phyloP scores from a whole-genome alignment of 2,888 invertebrate species.

The Synergus umbraculus region DNA sequence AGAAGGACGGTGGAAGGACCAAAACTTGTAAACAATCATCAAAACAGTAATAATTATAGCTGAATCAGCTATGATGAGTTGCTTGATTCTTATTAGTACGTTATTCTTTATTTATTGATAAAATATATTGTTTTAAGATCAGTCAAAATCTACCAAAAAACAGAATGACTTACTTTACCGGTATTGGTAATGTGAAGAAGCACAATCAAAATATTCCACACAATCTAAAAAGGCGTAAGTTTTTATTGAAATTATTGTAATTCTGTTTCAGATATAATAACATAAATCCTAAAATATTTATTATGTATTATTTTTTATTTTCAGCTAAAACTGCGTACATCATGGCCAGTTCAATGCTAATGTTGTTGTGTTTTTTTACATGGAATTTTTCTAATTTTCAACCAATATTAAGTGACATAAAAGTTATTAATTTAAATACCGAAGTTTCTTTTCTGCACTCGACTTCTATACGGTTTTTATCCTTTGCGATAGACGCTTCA shows the following conservation, averaged over 20 bases:
- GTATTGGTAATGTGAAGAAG: background rate
- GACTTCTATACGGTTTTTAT: conserved; percentile 79
- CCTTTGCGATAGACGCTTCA: conserved; percentile 80
- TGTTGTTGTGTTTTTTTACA: background rate
- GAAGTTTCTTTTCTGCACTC: conserved; percentile 34
- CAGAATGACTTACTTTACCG: background rate
- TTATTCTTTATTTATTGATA: no score
- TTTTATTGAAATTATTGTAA: background rate
- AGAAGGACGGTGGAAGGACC: no score
- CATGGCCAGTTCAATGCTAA: background rate
- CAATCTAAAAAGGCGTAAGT: conserved; percentile 7
- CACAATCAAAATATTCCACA: no score
- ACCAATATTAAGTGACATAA: background rate
- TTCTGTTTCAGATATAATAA: background rate
- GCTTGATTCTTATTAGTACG: no score
- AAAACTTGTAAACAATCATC: no score
- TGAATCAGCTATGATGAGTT: no score
- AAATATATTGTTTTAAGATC: background rate
- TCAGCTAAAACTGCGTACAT: background rate
- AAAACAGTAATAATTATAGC: no score
- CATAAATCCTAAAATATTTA: background rate
- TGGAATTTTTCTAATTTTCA: conserved; percentile 4
- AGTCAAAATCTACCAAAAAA: no score
- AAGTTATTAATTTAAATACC: conserved; percentile 9
- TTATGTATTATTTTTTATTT: background rate